A percentile compares a stretch with the other conserved stretches of the same genome.
Conservation (phyloP, 2,113 vertebrate genomes). For the Anseranas semipalmata region DNA sequence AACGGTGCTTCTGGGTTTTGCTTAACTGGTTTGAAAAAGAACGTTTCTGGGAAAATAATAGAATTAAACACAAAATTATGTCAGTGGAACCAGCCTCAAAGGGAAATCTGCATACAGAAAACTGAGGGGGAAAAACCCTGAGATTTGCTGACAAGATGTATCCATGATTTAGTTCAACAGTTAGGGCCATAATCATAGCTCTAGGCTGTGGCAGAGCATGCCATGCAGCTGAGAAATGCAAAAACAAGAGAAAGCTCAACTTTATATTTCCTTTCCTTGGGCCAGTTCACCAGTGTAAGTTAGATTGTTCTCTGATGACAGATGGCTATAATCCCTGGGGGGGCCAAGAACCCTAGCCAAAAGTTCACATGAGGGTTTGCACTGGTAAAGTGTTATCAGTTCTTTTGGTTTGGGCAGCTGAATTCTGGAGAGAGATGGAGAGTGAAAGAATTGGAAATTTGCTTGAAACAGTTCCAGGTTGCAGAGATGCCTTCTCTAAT, state of each 20-base stretch:
- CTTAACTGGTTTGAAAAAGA: neutral
- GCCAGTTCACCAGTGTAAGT: constrained; percentile 37
- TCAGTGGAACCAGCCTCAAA: neutral
- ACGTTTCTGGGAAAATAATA: neutral
- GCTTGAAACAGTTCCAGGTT: neutral
- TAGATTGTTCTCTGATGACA: constrained; percentile 37
- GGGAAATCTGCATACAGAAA: neutral
- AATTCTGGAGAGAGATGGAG: fast-evolving
- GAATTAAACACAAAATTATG: neutral
- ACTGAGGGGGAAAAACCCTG: neutral
- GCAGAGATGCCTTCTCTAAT: neutral
- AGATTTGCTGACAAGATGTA: constrained; percentile 24
- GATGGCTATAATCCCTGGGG: neutral
- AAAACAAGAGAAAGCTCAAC: neutral
- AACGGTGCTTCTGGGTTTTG: neutral
- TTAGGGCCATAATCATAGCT: neutral
- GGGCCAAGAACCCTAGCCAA: neutral
- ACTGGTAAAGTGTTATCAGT: too few species aligned
- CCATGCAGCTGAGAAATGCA: constrained; percentile 3
- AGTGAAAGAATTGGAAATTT: neutral
- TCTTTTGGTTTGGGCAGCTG: neutral
- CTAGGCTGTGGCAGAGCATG: neutral
- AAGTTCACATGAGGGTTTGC: neutral
- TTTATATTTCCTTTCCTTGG: neutral
- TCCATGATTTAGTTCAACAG: neutral